Conservation (phyloP, 2,113 vertebrate genomes). For the Pachypanchax playfairii region DNA sequence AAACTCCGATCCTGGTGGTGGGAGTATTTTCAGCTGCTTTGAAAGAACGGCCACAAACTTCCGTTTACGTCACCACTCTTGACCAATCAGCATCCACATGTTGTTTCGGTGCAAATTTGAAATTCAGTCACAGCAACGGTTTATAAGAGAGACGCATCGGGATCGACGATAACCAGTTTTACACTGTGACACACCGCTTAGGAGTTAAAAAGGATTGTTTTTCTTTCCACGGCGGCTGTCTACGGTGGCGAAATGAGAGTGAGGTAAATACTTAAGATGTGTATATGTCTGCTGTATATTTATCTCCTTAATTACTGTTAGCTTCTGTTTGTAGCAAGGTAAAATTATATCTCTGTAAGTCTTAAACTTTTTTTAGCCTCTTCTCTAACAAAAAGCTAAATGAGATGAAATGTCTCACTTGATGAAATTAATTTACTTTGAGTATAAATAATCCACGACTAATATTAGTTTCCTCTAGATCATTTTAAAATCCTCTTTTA, state of each 20-base stretch:
- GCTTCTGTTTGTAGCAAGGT: no score
- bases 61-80: background rate
- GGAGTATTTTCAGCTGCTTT: background rate
- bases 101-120: conserved; percentile 62
- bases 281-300: no score
- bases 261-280: conserved; percentile 54
- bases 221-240: background rate
- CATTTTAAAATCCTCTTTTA: no score
- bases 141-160: no score
- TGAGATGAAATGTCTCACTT: no score
- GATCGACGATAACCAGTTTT: background rate
- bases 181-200: background rate
- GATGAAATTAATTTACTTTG: no score
- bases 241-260: conserved; percentile 62
- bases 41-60: background rate
- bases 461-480: no score
- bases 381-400: no score
- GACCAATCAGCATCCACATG: conserved; percentile 54
- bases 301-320: no score
- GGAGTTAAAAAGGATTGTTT: background rate
- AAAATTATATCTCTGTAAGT: no score
- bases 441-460: no score
- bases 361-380: no score
- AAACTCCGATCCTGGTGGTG: background rate
- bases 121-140: conserved; percentile 41